These are phyloP conservation scores for Peromyscus attwateri DNA, from an alignment of 2,797 vertebrate species.

Conservation along the genomic window DNA sequence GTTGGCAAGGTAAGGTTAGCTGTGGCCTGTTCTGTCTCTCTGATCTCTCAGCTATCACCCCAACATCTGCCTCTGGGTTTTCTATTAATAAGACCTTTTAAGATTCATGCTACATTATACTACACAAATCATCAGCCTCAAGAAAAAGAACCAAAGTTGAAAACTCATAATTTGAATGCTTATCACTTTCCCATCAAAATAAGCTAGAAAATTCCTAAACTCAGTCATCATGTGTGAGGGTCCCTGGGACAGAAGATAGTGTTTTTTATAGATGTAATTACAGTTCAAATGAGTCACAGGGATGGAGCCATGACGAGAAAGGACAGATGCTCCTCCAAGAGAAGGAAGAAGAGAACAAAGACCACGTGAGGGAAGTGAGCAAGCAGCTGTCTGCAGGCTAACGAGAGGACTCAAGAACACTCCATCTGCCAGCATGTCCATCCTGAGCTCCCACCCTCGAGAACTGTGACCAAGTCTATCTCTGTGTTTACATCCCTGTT, in stretches of 20 bases:
- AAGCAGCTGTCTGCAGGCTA: background rate
- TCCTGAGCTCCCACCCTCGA: background rate
- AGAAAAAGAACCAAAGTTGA: background rate
- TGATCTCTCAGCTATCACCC: too few relatives aligned
- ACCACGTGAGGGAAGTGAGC: fast-evolving
- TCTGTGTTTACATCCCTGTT: background rate
- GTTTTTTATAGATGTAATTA: background rate
- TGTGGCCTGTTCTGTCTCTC: too few relatives aligned
- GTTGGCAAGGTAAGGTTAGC: too few relatives aligned
- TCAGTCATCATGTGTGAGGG: background rate
- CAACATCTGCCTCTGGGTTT: too few relatives aligned
- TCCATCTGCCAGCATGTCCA: background rate
- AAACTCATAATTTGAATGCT: background rate
- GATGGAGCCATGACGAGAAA: too few relatives aligned
- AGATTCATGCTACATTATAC: too few relatives aligned
- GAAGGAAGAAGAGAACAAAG: background rate
- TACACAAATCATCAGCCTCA: background rate
- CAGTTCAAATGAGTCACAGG: background rate
- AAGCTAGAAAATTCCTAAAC: background rate
- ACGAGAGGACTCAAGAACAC: background rate
- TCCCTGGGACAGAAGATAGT: background rate
- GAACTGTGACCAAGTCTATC: background rate
- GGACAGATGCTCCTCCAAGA: background rate
- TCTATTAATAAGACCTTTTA: too few relatives aligned
- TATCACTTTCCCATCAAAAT: background rate